Percentiles rank a stretch among this genome's conserved stretches.
Conservation (phyloP, 2,113 vertebrate genomes). For the Cacatua alba region DNA sequence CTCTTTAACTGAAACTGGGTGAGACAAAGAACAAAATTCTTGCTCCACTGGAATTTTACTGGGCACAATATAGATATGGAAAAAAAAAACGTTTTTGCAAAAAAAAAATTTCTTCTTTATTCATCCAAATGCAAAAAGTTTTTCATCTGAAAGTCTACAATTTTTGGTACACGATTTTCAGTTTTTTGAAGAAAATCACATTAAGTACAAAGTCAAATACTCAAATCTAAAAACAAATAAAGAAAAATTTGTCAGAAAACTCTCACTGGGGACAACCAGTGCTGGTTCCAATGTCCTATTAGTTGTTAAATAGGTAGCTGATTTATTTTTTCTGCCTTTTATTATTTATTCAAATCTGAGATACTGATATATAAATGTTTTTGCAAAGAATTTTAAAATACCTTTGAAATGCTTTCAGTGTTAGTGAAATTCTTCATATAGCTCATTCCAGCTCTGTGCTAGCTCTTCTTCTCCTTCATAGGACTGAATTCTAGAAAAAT, state of each 20-base stretch:
- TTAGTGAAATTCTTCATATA: neutral
- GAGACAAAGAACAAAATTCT: neutral
- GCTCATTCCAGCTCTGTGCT: neutral
- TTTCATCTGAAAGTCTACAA: neutral
- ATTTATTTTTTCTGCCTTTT: neutral
- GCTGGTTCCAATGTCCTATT: neutral
- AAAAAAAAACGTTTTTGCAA: neutral
- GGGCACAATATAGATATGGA: neutral
- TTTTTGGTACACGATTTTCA: neutral
- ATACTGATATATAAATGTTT: neutral
- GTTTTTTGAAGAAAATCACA: neutral
- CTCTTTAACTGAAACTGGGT: neutral
- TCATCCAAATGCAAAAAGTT: neutral
- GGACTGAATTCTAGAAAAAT: neutral
- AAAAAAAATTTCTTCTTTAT: neutral
- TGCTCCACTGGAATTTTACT: rapidly evolving
- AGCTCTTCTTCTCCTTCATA: neutral
- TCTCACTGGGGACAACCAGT: neutral
- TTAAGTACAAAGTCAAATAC: neutral
- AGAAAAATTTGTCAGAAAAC: neutral
- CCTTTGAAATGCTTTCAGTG: neutral
- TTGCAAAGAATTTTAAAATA: neutral
- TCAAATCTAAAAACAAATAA: neutral
- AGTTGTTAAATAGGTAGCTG: neutral
- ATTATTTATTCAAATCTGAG: neutral